Evolutionary conservation across 1,140 invertebrate genomes (phyloP).

Genomic region (Antheraea pernyi): DNA sequence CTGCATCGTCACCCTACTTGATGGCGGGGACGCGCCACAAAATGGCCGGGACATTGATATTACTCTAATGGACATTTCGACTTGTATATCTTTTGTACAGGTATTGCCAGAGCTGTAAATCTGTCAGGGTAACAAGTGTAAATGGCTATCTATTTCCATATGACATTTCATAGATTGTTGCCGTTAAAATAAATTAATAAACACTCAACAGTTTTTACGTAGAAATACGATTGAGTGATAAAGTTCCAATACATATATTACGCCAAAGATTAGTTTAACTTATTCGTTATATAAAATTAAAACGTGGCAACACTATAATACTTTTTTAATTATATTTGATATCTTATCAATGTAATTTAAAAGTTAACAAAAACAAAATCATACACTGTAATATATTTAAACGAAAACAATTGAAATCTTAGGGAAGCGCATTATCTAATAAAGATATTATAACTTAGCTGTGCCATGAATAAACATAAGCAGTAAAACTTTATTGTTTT

Average conservation of each 20-base stretch:
- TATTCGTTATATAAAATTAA: no score
- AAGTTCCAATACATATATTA: no score
- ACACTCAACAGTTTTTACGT: no score
- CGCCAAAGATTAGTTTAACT: no score
- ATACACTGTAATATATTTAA: background rate
- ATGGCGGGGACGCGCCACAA: slow-evolving; percentile 20
- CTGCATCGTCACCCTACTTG: slow-evolving; percentile 35
- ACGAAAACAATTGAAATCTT: background rate
- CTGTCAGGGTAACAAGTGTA: background rate
- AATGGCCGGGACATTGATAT: slow-evolving; percentile 18
- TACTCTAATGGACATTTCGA: slow-evolving; percentile 5
- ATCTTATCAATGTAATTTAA: background rate
- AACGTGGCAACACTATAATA: no score
- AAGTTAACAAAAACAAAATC: background rate
- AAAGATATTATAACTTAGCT: background rate
- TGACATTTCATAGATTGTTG: background rate
- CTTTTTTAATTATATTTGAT: background rate
- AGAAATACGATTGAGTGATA: no score
- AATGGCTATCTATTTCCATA: background rate
- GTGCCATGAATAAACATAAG: background rate
- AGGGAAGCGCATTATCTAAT: background rate
- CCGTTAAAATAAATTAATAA: no score
- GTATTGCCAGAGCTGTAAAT: background rate
- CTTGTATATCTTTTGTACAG: slow-evolving; percentile 1
- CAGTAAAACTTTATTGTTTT: slow-evolving; percentile 3